Base-by-base conservation (phyloP, 2,797 vertebrate species). In the Rallus crepitans region DNA sequence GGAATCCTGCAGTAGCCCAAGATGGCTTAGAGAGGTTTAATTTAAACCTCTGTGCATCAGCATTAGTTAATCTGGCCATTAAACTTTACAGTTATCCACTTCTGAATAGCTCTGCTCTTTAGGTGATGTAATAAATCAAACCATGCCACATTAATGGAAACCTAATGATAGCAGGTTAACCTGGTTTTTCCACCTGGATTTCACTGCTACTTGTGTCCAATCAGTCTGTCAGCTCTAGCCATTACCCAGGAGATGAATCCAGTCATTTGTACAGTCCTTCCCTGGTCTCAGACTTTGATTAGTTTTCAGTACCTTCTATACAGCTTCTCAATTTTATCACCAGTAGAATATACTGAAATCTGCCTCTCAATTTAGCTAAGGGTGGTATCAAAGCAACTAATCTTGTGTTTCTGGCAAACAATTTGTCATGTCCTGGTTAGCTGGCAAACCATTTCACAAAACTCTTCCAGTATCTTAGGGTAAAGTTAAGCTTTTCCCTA, bases 61-160 rank as follows among this genome's bases (percentile, higher is more conserved):
- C 82, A 86, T 86, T 91, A 94, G 87, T 94, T 96, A 91, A 93
- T 93, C 91, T 91, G 59, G 72, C 80, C 85, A 90, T 94, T 96
- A 93, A 95, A 94, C 52, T 88, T 93, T 14, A 93, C 89, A 88
- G 91, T 93, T 93, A 84, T 48, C 94, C 52, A 82, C 82, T 94
- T 93, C 55, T 94, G 91, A 96, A 90, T n/a, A 86, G 96, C 91
- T 93, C 50, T 88, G 91, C 89, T 95, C 93, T 94, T 96, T 70
- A 88, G 87, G 70, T 88, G 69, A 93, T 91, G 35, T 12, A 93
- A 94, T 96, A 94, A 94, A 96, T 96, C 93, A 96, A 88, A 77
- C 37, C 63, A 76, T 50, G 82, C 63, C 82, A 66, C 23, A 0
- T 82, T 96, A 96, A 95, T 91, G 66, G 87, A 82, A 94, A 96